Evolutionary conservation across 2,888 invertebrate genomes (phyloP), one percentile per base, ranked within the genome.

Genomic region (Tubulanus polymorphus): DNA sequence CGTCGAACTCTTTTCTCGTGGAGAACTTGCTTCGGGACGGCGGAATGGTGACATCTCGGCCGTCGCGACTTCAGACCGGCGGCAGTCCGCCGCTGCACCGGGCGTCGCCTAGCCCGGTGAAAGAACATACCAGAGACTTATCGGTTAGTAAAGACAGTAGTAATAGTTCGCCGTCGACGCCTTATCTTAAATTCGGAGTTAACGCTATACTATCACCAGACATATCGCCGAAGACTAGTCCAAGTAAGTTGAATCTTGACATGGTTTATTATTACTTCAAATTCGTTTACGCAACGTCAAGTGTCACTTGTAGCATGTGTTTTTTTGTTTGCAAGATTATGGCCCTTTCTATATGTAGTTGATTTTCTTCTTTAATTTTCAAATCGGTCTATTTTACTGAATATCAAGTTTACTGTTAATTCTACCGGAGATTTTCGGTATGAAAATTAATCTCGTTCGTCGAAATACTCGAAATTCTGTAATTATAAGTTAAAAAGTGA

Each of bases 141-240:
- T 23, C 18, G 23, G 41, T 41, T 8, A 41, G 20, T 20, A 41
- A 41, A 41, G 41, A 18, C 23, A 23, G 20, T 41, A 23, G 23
- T 8, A 18, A 41, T 18, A 15, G 20, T 5, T 20, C 18, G 23
- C 18, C 20, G 18, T 62, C 63, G 10, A 65, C 70, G 18, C 74
- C 74, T 6, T 71, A 67, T 59, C 65, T 74, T 5, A 74, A 74
- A 56, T 74, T 74, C 54, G 73, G 74, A 8, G 70, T 74, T 35
- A 74, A 64, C 57, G 73, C 73, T 41, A 74, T 74, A 37, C 60
- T 74, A 23, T 72, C 73, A 37, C 64, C 67, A 15, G 72, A 73
- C 12, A 60, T 59, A n/a, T 55, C 57, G 15, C 56, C 65, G 18
- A 66, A 64, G 61, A 57, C 61, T 50, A 62, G 67, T 67, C n/a